phyloP scores from a whole-genome alignment of 2,797 vertebrate species.

The Eptatretus atami region DNA sequence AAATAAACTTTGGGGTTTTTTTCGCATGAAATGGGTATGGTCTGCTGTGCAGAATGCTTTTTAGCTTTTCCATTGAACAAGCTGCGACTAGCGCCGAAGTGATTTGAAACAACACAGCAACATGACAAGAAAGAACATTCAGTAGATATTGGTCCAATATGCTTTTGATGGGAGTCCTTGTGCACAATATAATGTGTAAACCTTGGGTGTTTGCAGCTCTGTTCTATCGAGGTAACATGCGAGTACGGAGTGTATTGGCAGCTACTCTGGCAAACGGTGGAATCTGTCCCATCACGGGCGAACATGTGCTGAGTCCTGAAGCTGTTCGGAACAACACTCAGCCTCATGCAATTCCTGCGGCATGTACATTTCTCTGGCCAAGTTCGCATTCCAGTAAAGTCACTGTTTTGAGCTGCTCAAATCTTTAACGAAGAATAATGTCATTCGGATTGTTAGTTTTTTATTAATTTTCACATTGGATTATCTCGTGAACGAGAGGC shows the following conservation, averaged over 20 bases:
- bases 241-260: constrained; percentile 54
- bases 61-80: neutral
- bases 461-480: too few relatives aligned
- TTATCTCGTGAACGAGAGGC: too few relatives aligned
- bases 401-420: neutral
- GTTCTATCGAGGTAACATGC: constrained; percentile 45
- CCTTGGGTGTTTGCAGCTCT: constrained; percentile 18
- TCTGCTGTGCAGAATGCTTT: too few relatives aligned
- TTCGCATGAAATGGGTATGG: too few relatives aligned
- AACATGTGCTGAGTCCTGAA: constrained; percentile 33
- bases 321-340: constrained; percentile 51
- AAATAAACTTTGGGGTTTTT: too few relatives aligned
- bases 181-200: too few relatives aligned
- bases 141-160: too few relatives aligned
- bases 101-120: neutral
- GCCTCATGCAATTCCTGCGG: constrained; percentile 64
- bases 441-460: too few relatives aligned
- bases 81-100: neutral
- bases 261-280: constrained; percentile 54
- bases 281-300: constrained; percentile 50
- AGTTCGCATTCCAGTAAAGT: constrained; percentile 50
- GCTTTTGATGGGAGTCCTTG: too few relatives aligned
- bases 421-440: neutral
- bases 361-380: constrained; percentile 59
- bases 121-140: neutral